A percentile compares a stretch with the other conserved stretches of the same genome.
These are phyloP conservation scores for Cephalopholis sonnerati DNA, from an alignment of 2,113 vertebrate genomes.

Conservation along the genomic window DNA sequence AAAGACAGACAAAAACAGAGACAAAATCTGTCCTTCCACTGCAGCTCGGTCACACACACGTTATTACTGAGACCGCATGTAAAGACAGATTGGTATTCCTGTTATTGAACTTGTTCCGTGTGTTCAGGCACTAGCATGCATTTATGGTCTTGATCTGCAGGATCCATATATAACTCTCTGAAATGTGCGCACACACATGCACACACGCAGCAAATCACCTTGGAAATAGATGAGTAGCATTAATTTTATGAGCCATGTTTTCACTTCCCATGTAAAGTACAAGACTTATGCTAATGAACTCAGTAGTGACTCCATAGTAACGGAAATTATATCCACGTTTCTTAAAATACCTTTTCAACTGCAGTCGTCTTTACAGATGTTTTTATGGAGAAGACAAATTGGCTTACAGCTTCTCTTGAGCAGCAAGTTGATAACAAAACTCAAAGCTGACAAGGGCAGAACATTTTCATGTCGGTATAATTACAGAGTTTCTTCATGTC, in stretches of 20 bases:
- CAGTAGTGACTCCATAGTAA: constrained; percentile 67
- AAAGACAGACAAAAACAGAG: neutral
- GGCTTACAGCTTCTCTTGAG: constrained; percentile 33
- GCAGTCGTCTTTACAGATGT: constrained; percentile 52
- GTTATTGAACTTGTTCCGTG: constrained; percentile 7
- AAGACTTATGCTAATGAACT: constrained; percentile 58
- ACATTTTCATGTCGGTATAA: constrained; percentile 49
- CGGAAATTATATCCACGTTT: constrained; percentile 50
- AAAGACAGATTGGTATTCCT: neutral
- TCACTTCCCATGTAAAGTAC: constrained; percentile 46
- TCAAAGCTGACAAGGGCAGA: constrained; percentile 36
- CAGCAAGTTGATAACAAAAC: constrained; percentile 40
- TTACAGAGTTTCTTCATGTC: constrained; percentile 38
- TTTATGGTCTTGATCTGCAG: neutral
- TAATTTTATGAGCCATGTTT: constrained; percentile 58
- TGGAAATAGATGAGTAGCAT: constrained; percentile 44
- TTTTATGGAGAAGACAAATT: constrained; percentile 43
- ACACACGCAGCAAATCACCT: constrained; percentile 16
- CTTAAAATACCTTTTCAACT: constrained; percentile 66
- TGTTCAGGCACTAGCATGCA: neutral
- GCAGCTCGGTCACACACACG: neutral
- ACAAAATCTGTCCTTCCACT: neutral
- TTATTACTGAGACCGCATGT: constrained; percentile 17
- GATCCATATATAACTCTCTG: constrained; percentile 26
- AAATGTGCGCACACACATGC: neutral